Base-by-base conservation (phyloP, 2,888 invertebrate species). In the Pristionchus mayeri region DNA sequence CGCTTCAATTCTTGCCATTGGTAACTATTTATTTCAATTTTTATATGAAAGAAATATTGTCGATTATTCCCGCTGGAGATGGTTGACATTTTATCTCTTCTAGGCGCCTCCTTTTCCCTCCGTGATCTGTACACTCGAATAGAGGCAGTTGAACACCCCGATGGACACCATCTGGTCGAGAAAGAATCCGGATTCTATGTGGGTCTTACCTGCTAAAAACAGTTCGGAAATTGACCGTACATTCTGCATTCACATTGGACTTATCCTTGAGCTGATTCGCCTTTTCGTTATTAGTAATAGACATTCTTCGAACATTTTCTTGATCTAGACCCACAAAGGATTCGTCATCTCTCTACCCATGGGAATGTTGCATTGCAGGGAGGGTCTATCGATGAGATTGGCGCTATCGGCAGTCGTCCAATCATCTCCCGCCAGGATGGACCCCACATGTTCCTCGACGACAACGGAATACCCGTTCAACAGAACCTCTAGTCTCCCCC, bases 401-500 rank as follows among this genome's bases (percentile, higher is more conserved):
- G 81, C 2, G 30, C 63, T 1, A 50, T 82, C n/a, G 81, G 81
- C 2, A n/a, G n/a, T 44, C 48, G 48, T 3, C 18, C n/a, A 7
- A 82, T 82, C 11, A 44, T 63, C 44, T 40, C 81, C 6, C 60
- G 81, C 7, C 81, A 82, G n/a, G 81, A 82, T 21, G 81, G 81
- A 0, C 81, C 81, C 21, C 60, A 82, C 13, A 82, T 82, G 81
- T 82, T 82, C 81, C 60, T 82, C 27, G 81, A 82, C 21, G 81
- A 82, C 21, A 82, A 82, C 34, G 63, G 60, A 40, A 82, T 82
- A 30, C 81, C 81, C 2, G 81, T 82, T 0, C 27, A 40, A 16
- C 81, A 82, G 63, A 63, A 48, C 18, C 81, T 82, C 11, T 82
- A 60, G 30, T 30, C 60, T 60, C 27, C 13, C 2, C 21, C 24